Conservation (phyloP, 1,140 invertebrate genomes). For the Conus ventricosus region DNA sequence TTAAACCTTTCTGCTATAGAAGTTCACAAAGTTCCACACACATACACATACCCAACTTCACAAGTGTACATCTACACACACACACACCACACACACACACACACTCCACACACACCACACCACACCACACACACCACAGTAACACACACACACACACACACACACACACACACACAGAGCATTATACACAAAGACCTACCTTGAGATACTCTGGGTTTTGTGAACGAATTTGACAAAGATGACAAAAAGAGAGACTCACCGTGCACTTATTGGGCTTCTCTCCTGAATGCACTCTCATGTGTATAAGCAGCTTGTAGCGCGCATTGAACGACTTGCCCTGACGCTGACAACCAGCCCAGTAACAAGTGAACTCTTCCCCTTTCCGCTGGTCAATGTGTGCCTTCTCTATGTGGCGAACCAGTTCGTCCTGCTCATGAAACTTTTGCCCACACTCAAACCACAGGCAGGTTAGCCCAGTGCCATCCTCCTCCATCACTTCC, state of each 20-base stretch:
- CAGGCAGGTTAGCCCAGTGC: constrained; percentile 78
- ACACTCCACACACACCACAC: too few species aligned
- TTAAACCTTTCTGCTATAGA: too few species aligned
- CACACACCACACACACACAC: too few species aligned
- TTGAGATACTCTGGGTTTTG: too few species aligned
- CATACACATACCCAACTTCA: too few species aligned
- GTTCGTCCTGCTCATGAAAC: constrained; percentile 85
- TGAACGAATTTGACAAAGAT: background rate
- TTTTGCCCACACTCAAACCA: constrained; percentile 90
- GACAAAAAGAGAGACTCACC: constrained; percentile 80
- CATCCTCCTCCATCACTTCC: constrained; percentile 62
- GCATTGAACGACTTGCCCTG: constrained; percentile 93
- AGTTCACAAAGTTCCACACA: too few species aligned
- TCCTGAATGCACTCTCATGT: constrained; percentile 96
- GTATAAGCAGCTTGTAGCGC: constrained; percentile 95
- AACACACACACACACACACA: too few species aligned
- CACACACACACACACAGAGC: too few species aligned
- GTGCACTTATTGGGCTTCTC: constrained; percentile 97
- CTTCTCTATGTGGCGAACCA: constrained; percentile 94
- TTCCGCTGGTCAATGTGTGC: constrained; percentile 90
- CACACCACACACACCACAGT: too few species aligned
- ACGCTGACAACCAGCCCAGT: constrained; percentile 91
- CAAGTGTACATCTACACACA: too few species aligned
- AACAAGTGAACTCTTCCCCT: constrained; percentile 92
- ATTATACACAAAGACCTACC: too few species aligned